phyloP scores from a whole-genome alignment of 1,140 invertebrate genomes.

The Drosophila watanabei region DNA sequence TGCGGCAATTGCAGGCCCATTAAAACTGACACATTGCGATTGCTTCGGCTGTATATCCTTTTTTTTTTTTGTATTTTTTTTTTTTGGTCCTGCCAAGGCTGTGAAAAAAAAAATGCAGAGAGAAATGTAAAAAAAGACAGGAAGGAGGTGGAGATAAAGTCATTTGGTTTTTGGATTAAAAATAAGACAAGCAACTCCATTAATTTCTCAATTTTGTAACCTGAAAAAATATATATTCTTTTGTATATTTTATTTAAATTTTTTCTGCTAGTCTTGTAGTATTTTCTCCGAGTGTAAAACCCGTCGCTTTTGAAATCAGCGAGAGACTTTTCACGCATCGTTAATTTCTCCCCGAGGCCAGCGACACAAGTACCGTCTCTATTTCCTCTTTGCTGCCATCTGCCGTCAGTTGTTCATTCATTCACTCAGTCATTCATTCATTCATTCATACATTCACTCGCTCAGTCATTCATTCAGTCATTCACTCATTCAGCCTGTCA shows the following conservation, averaged over 20 bases:
- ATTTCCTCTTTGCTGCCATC: conserved; percentile 9
- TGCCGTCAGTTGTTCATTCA: conserved; percentile 43
- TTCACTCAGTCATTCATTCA: conserved; percentile 55
- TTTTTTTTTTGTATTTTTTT: background rate
- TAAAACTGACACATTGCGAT: conserved; percentile 82
- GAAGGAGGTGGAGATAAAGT: conserved; percentile 13
- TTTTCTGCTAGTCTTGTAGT: no score
- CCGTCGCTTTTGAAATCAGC: conserved; percentile 49
- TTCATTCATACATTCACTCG: conserved; percentile 39
- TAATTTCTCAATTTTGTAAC: background rate
- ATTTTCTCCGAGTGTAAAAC: no score
- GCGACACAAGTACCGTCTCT: conserved; percentile 38
- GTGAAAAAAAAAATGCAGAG: conserved; percentile 5
- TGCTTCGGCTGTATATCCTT: conserved; percentile 34
- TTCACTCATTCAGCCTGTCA: conserved; percentile 10
- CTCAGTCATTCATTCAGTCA: conserved; percentile 17
- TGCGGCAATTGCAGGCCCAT: conserved; percentile 78
- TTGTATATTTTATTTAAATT: no score
- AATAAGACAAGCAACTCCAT: conserved; percentile 7
- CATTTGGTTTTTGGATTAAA: conserved; percentile 14
- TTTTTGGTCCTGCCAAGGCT: conserved; percentile 41
- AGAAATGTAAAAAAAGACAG: conserved; percentile 34
- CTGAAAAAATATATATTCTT: background rate
- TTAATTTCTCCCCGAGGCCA: conserved; percentile 78
- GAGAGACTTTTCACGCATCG: conserved; percentile 81